Evolutionary conservation across 2,888 invertebrate genomes (phyloP).

Genomic region (Spialia ferax): DNA sequence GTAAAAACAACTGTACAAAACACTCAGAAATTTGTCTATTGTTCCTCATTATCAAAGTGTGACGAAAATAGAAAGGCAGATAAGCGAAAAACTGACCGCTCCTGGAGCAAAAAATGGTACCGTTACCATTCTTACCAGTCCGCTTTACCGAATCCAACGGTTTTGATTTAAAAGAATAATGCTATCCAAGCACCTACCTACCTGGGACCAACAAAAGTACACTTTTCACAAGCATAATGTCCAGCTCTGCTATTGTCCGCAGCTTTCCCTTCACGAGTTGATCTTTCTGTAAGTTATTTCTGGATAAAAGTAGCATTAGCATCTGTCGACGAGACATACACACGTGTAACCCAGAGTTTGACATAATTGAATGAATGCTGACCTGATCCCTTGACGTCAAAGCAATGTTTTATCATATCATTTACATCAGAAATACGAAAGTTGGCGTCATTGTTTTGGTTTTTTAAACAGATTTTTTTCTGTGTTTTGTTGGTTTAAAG

Average conservation of each 20-base stretch:
- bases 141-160: conserved; percentile 49
- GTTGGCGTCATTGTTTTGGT: conserved; percentile 1
- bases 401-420: conserved; percentile 3
- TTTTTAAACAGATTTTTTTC: neutral
- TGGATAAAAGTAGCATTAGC: no score
- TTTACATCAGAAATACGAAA: conserved; percentile 12
- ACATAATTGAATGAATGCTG: neutral
- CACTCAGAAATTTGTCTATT: conserved; percentile 3
- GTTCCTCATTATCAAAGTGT: neutral
- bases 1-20: neutral
- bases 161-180: conserved; percentile 45
- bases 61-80: conserved; percentile 31
- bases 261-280: no score
- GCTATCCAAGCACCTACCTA: conserved; percentile 46
- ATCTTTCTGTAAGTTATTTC: no score
- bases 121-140: conserved; percentile 51
- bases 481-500: neutral
- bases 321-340: no score
- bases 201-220: no score
- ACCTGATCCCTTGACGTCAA: neutral
- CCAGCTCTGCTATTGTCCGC: no score
- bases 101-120: conserved; percentile 42
- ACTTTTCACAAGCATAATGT: no score
- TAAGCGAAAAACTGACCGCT: conserved; percentile 31
- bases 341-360: neutral